Evolutionary conservation across 2,113 vertebrate genomes (phyloP).

Genomic region (Vulpes vulpes): DNA sequence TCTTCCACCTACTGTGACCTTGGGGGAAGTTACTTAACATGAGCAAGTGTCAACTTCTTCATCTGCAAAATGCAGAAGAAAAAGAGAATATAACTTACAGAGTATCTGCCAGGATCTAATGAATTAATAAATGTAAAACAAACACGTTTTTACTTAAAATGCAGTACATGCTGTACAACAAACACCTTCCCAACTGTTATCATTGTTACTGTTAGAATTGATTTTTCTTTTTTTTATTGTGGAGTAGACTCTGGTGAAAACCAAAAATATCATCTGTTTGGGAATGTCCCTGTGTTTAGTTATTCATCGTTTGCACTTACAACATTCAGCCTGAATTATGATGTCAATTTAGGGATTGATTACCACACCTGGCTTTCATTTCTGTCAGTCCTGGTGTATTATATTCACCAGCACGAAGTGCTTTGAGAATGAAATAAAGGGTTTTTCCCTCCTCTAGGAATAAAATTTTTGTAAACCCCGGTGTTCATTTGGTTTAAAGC

Average conservation of each 20-base stretch:
- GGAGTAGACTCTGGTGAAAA: background rate
- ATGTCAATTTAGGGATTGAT: background rate
- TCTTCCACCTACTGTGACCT: background rate
- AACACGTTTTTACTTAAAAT: background rate
- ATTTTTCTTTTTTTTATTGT: background rate
- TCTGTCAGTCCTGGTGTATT: background rate
- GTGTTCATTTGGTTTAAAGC: conserved; percentile 1
- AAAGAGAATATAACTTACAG: background rate
- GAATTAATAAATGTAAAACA: background rate
- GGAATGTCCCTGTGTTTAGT: background rate
- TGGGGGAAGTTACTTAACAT: background rate
- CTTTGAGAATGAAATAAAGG: background rate
- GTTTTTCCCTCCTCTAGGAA: background rate
- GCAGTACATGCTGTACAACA: background rate
- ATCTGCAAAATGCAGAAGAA: background rate
- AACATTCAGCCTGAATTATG: background rate
- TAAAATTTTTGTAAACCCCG: background rate
- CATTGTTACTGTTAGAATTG: background rate
- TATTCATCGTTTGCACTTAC: conserved; percentile 38
- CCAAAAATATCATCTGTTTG: background rate
- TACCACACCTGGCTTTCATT: background rate
- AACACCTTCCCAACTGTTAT: background rate
- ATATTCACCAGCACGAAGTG: background rate
- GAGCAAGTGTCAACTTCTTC: background rate
- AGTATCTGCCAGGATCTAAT: background rate